These are phyloP conservation scores for Bombus consobrinus DNA, from an alignment of 1,140 invertebrate species.

Conservation along the genomic window DNA sequence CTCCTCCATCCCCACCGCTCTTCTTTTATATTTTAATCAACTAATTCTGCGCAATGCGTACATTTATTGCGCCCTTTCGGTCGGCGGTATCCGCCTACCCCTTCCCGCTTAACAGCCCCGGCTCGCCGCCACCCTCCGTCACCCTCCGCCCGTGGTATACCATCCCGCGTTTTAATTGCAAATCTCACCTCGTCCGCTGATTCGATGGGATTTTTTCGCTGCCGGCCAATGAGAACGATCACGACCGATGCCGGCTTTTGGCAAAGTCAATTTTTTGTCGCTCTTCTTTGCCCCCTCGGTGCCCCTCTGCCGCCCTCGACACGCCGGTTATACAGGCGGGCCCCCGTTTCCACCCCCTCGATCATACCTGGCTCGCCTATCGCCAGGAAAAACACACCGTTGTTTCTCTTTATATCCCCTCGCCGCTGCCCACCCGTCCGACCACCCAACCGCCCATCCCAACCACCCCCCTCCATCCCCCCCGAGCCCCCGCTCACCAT, in stretches of 20 bases:
- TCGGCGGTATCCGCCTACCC: conserved; percentile 65
- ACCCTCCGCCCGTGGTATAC: conserved; percentile 67
- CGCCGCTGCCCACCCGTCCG: not conserved
- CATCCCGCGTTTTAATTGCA: conserved; percentile 82
- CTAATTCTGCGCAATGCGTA: conserved; percentile 83
- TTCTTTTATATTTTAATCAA: conserved; percentile 83
- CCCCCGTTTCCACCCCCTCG: conserved; percentile 25
- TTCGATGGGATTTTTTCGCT: conserved; percentile 81
- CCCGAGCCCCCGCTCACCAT: not conserved
- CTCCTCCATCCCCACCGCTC: conserved; percentile 74
- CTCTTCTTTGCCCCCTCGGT: conserved; percentile 62
- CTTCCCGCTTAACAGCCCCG: conserved; percentile 45
- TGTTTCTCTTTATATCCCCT: conserved; percentile 54
- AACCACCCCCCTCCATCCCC: not conserved
- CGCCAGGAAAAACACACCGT: conserved; percentile 54
- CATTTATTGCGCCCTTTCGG: conserved; percentile 81
- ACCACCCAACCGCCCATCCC: not conserved
- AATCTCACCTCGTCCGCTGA: conserved; percentile 80
- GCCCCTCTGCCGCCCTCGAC: conserved; percentile 38
- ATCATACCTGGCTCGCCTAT: conserved; percentile 52
- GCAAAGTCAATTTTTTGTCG: conserved; percentile 73
- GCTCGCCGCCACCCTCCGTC: conserved; percentile 59
- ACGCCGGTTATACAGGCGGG: conserved; percentile 37
- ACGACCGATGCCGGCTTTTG: conserved; percentile 71
- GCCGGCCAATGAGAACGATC: conserved; percentile 80